Base-by-base conservation (phyloP, 1,140 invertebrate genomes). In the Chrysomallon squamiferum region DNA sequence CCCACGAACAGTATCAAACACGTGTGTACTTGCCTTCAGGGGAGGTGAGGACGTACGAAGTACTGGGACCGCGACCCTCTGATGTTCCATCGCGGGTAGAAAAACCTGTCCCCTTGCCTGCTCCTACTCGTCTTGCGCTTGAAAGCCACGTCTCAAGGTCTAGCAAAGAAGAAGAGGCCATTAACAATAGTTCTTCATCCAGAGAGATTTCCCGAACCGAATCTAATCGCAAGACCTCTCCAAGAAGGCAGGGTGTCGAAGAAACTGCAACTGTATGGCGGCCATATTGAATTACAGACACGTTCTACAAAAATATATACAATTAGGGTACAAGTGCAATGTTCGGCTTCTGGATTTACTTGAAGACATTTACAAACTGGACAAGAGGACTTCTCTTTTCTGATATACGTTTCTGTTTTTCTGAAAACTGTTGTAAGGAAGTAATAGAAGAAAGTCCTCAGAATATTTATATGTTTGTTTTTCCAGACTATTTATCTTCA, bases 41-140 rank as follows among this genome's bases (percentile, higher is more conserved):
- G 5, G 72, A 76, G 45, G 68, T 73, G 0, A 65, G 71, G 57
- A 81, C 69, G n/a, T 78, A 71, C 54, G 69, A 74, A 63, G 64
- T 74, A 15, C 61, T 77, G 30, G 71, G 71, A 9, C 62, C 63
- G 35, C 67, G 67, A 59, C 59, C 64, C 33, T 65, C 62, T 45
- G 74, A 73, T 57, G 66, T 66, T 64, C 66, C 64, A 30, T 60
- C 60, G 49, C 68, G 66, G 67, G 54, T 60, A 45, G 43, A 45
- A 59, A 68, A 64, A 52, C 59, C 43, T 45, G 54, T 33, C 20
- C 58, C 57, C 3, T 27, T 66, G 5, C 60, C 65, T 33, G 29
- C 27, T 7, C 57, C 62, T 4, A 35, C 27, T 38, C 45, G 56
- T 52, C 6, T 66, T 22, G 58, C 57, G 15, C 38, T 35, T 22